phyloP scores from a whole-genome alignment of 2,797 vertebrate genomes.

The Ctenopoma multispine region DNA sequence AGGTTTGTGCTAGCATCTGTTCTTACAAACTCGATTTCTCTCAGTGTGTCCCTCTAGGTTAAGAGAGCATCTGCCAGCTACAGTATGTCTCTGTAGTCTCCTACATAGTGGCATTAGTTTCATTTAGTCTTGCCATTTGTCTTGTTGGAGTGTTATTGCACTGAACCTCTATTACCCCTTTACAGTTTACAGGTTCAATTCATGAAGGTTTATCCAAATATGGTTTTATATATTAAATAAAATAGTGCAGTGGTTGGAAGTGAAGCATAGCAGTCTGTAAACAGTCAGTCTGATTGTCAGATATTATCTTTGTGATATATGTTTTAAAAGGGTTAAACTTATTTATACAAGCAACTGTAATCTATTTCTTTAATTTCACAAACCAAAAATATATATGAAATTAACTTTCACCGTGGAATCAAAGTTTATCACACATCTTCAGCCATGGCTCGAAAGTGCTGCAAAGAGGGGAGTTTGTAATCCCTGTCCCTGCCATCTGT shows the following conservation, averaged over 20 bases:
- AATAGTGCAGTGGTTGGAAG: background rate
- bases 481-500: constrained; percentile 76
- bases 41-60: constrained; percentile 62
- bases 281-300: background rate
- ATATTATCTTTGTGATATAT: background rate
- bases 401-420: constrained; percentile 9
- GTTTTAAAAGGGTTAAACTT: background rate
- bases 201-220: constrained; percentile 4
- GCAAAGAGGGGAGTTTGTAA: constrained; percentile 58
- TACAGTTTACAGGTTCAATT: constrained; percentile 8
- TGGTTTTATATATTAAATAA: background rate
- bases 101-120: constrained; percentile 49
- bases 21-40: constrained; percentile 59
- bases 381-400: background rate
- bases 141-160: constrained; percentile 28
- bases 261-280: background rate
- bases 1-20: constrained; percentile 64
- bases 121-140: constrained; percentile 53
- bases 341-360: no score
- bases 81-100: constrained; percentile 46
- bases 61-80: constrained; percentile 66
- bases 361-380: constrained; percentile 5
- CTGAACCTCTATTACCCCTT: constrained; percentile 12
- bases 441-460: constrained; percentile 63
- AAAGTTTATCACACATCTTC: constrained; percentile 58